Evolutionary conservation across 2,113 vertebrate genomes (phyloP).

Genomic region (Himantopus leucocephalus): DNA sequence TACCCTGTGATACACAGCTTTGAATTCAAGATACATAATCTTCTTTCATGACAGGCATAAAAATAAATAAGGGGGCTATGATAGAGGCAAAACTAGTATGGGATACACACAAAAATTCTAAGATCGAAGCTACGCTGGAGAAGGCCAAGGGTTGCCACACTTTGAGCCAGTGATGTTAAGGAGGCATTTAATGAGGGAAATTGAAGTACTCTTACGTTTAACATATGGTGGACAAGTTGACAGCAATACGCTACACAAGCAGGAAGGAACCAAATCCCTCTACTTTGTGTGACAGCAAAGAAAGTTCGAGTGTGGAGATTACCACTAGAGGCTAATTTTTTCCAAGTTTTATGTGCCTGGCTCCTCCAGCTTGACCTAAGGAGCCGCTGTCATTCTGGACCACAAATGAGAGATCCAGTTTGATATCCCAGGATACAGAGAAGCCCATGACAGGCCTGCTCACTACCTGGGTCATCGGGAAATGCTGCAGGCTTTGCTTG

Average conservation of each 20-base stretch:
- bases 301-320: not conserved
- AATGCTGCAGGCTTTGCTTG: not conserved
- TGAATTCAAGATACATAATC: not conserved
- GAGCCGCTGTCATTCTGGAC: not conserved
- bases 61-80: not conserved
- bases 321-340: not conserved
- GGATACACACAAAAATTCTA: not conserved
- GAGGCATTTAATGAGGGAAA: not conserved
- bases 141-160: not conserved
- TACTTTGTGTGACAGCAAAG: rapidly evolving
- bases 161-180: not conserved
- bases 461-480: not conserved
- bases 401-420: not conserved
- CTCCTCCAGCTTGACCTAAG: not conserved
- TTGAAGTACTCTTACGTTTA: not conserved
- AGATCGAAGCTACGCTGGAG: not conserved
- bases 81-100: not conserved
- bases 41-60: not conserved
- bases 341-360: not conserved
- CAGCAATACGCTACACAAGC: not conserved
- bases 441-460: not conserved
- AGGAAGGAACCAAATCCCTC: not conserved
- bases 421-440: not conserved
- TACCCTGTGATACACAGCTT: not conserved
- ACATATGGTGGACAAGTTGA: not conserved